phyloP scores from a whole-genome alignment of 1,140 invertebrate species.

The Drosophila ficusphila region DNA sequence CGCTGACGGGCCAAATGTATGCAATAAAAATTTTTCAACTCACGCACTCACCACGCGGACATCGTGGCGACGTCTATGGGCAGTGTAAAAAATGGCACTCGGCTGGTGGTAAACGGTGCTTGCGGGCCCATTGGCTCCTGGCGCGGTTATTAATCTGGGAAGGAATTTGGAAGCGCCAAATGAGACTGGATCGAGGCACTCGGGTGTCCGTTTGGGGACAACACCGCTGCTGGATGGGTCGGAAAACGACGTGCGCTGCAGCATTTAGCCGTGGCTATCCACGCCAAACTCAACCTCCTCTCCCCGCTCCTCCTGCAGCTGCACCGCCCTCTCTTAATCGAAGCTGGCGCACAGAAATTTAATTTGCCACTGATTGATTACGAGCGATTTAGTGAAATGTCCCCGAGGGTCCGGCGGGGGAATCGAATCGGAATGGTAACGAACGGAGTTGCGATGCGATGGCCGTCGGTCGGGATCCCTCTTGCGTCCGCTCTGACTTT shows the following conservation, averaged over 20 bases:
- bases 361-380: constrained; percentile 80
- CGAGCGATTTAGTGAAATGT: constrained; percentile 75
- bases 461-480: constrained; percentile 31
- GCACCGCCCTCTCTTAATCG: constrained; percentile 72
- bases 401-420: constrained; percentile 36
- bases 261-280: neutral
- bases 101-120: constrained; percentile 20
- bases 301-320: neutral
- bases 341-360: constrained; percentile 68
- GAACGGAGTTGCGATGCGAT: constrained; percentile 15
- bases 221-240: neutral
- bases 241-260: constrained; percentile 10
- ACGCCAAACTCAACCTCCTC: neutral
- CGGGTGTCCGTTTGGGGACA: constrained; percentile 31
- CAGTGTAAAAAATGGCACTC: constrained; percentile 58
- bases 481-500: constrained; percentile 60
- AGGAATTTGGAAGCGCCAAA: constrained; percentile 58
- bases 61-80: constrained; percentile 62
- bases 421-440: constrained; percentile 2
- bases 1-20: constrained; percentile 79
- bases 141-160: constrained; percentile 63
- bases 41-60: constrained; percentile 42
- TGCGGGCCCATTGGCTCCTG: constrained; percentile 18
- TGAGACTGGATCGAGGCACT: constrained; percentile 39
- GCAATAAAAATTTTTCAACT: constrained; percentile 83